Evolutionary conservation across 2,797 vertebrate species (phyloP), one percentile per base, ranked within the genome.

Genomic region (Girardinus metallicus): DNA sequence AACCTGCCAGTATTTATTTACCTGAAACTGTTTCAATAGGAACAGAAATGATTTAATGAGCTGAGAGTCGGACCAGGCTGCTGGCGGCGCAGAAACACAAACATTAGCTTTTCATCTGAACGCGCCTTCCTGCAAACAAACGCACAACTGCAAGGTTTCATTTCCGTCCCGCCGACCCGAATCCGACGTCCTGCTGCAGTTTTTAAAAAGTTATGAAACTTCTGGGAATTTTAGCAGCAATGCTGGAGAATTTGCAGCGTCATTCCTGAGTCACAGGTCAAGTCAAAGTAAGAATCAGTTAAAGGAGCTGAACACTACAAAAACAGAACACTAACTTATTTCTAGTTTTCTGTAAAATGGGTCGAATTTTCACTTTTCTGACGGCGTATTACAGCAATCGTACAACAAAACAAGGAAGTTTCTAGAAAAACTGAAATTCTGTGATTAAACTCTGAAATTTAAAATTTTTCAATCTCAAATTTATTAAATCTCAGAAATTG

Each of bases 1-100:
- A 86, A 81, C 82, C 80, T 75, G 47, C 62, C 84, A 80, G 77
- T 88, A 62, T 89, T 88, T 89, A 62, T 78, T 49, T 89, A 57
- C 76, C 36, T 80, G 3, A 53, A 85, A 74, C 49, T 88, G 80
- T 82, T 46, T 82, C 57, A 83, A 73, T 79, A 21, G 13, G 72
- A 46, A 66, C 21, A 18, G 18, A 62, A 62, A 26, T 66, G 12
- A 66, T 41, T 41, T 2, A 10, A 11, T 41, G 36, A 41, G 64
- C 39, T 2, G 64, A 26, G n/a, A 31, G 16, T 18, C 15, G 60
- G 29, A 62, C 60, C 60, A 62, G 60, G 60, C 60, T 62, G 60
- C 60, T 8, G 0, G 31, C 31, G 60, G 15, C 60, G 15, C 60
- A 68, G 64, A 68, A 41, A 39, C 16, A 21, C 62, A 18, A 57